Base-by-base conservation (phyloP, 2,113 vertebrate genomes). In the Passer domesticus region DNA sequence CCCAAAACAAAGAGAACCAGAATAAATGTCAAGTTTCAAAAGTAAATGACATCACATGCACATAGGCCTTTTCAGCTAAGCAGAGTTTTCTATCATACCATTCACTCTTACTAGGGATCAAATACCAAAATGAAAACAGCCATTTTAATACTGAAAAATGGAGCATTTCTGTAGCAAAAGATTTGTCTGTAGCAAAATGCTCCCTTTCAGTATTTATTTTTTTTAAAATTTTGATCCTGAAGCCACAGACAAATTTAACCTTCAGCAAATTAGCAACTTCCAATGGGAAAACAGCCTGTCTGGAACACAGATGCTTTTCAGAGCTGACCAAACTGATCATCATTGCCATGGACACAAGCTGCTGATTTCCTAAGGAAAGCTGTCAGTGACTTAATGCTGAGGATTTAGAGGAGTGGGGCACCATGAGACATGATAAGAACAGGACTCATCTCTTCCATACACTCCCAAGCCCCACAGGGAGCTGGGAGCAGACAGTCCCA, bases 11-110 rank as follows among this genome's bases (percentile, higher is more conserved):
- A 82, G 47, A 83, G 41, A 79, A 60, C 17, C 13, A 93, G 58
- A 96, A 91, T 41, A 94, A 89, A 76, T 66, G 17, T 85, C 35
- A 66, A 53, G 37, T 90, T 94, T 91, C 87, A 82, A 76, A 92
- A 87, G 56, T 92, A 87, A 94, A 82, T 89, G 53, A 85, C 41
- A 76, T 69, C 53, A 92, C 83, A 76, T 3, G 35, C 33, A 83
- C 75, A 46, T 33, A 73, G 43, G 66, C 55, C 31, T 89, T 94
- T 87, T 56, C 84, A 50, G 46, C 49, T 68, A 79, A 89, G 59
- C 74, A 67, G 44, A 79, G 27, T 82, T 79, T 92, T 73, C 49
- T 52, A 35, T 73, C 77, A 21, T 22, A 88, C 1, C 2, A 78
- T 78, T 67, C 53, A 43, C 7, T 87, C 20, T 49, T 84, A 33